A percentile compares a stretch with the other conserved stretches of the same genome.
These are phyloP conservation scores for Cassiopea andromeda DNA, from an alignment of 30 jellyfish, hydroid and myxozoan genomes.

Conservation along the genomic window DNA sequence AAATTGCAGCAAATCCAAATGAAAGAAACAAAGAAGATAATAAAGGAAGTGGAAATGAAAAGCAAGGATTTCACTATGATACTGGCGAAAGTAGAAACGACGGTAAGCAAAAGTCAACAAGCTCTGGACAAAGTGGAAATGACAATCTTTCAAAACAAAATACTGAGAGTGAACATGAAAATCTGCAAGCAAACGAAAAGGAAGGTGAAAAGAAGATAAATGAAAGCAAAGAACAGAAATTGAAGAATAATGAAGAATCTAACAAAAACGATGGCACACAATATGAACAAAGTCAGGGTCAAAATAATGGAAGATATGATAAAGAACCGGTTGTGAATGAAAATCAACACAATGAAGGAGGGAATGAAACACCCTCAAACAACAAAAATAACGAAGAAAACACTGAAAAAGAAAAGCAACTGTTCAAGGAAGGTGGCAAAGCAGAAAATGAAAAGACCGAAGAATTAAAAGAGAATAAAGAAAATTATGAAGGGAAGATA, in stretches of 20 bases:
- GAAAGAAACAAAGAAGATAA: constrained; percentile 2
- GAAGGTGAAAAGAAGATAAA: constrained; percentile 20
- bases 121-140: background rate
- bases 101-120: constrained; percentile 38
- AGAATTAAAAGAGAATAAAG: background rate
- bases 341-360: constrained; percentile 6
- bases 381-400: background rate
- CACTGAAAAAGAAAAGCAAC: background rate
- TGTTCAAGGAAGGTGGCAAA: background rate
- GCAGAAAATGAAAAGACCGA: constrained; percentile 3
- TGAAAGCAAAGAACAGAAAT: constrained; percentile 18
- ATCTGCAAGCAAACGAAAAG: constrained; percentile 12
- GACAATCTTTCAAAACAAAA: background rate
- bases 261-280: constrained; percentile 8
- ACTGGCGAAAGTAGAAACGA: constrained; percentile 25
- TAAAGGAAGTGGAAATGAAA: constrained; percentile 12
- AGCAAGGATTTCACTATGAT: constrained; percentile 3
- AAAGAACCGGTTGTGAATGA: constrained; percentile 3
- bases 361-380: background rate
- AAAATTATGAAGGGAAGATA: constrained; percentile 18
- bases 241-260: background rate
- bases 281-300: background rate
- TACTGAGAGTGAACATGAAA: constrained; percentile 5
- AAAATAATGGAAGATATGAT: background rate
- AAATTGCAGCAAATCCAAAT: constrained; percentile 8